Base-by-base conservation (phyloP, 2,888 invertebrate genomes). In the Heliconius hortense region DNA sequence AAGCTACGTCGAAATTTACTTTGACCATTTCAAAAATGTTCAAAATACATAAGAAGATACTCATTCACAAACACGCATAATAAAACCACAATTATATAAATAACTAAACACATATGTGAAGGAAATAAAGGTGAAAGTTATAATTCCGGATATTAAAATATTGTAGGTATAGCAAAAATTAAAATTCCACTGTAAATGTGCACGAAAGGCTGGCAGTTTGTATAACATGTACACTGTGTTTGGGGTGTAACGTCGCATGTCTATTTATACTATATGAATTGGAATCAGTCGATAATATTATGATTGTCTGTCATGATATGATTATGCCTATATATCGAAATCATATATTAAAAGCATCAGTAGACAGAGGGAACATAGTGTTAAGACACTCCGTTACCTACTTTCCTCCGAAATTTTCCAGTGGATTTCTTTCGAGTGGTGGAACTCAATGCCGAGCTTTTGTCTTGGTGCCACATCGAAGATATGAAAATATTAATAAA, bases 151-250 rank as follows among this genome's bases (percentile, higher is more conserved):
- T 18, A 69, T 56, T 11, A n/a, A 10, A 28, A 31, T 24, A 56
- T n/a, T 69, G 24, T 35, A 69, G n/a, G 21, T 48, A 2, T 21
- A 48, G 48, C 2, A 53, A 5, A 39, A 62, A 21, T 2, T 3
- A 60, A 59, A 39, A 26, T 15, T 26, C 21, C 7, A 39, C 24
- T 48, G 8, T 60, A 74, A 74, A 60, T 72, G 62, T 26, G 53
- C 53, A 68, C 59, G 35, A 35, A 68, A 63, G 31, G 35, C 18
- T n/a, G 43, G 48, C 62, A 43, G 43, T 56, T 67, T 28, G 24
- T 56, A 43, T 66, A 66, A 43, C 53, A 48, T 0, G 48, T 18
- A 21, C n/a, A 39, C 35, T 53, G 70, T 70, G 35, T 56, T 56
- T 64, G 43, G 63, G 21, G 10, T 56, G n/a, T 63, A 59, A 18